Evolutionary conservation across 2,113 vertebrate genomes (phyloP).

Genomic region (Etheostoma spectabile): DNA sequence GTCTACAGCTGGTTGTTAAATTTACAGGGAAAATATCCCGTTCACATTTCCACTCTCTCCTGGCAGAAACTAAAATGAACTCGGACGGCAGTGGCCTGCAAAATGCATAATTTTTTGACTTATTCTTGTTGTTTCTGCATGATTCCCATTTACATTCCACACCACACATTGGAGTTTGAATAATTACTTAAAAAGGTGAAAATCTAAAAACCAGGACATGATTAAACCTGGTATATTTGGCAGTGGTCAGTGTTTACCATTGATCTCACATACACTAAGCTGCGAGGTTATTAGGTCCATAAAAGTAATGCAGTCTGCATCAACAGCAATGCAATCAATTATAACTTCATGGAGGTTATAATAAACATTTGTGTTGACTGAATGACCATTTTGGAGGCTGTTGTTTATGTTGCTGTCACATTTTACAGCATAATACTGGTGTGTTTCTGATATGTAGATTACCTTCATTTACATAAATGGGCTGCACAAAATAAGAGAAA

Average conservation of each 20-base stretch:
- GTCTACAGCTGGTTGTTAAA: background rate
- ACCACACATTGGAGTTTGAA: conserved; percentile 12
- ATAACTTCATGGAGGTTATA: background rate
- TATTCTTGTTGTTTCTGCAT: conserved; percentile 3
- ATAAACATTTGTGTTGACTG: background rate
- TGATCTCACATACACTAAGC: background rate
- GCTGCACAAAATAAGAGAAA: background rate
- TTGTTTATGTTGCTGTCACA: background rate
- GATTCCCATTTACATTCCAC: background rate
- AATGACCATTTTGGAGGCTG: background rate
- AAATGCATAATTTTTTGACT: background rate
- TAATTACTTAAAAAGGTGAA: background rate
- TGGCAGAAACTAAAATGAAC: background rate
- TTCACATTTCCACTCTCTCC: background rate
- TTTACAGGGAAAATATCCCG: background rate
- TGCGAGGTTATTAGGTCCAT: conserved; percentile 6
- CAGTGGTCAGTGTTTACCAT: background rate
- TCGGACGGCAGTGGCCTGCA: background rate
- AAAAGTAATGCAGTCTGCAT: background rate
- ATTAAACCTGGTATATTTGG: conserved; percentile 6
- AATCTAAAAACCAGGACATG: background rate
- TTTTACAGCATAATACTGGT: background rate
- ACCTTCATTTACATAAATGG: background rate
- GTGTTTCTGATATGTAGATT: background rate
- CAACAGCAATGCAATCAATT: background rate